Conservation (phyloP, 2,888 invertebrate species). For the Drosophila colorata region DNA sequence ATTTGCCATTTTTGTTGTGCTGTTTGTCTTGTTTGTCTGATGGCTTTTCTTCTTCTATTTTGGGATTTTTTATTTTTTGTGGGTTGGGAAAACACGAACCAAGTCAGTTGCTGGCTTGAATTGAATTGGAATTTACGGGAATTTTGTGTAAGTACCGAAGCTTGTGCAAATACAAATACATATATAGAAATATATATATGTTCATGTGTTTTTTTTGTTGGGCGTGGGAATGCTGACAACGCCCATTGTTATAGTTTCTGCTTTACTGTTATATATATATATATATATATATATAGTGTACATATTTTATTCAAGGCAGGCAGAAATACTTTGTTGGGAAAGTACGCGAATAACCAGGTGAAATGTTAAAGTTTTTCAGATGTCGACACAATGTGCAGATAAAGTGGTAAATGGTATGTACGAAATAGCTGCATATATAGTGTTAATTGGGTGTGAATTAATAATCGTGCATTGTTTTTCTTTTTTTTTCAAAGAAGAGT, state of each 20-base stretch:
- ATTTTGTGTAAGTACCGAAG: slow-evolving; percentile 31
- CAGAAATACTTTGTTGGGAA: slow-evolving; percentile 52
- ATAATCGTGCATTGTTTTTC: slow-evolving; percentile 24
- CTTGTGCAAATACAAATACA: slow-evolving; percentile 8
- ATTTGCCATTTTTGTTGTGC: slow-evolving; percentile 4
- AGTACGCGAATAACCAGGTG: slow-evolving; percentile 55
- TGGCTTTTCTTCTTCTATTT: slow-evolving; percentile 13
- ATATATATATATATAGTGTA: neutral
- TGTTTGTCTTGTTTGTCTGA: slow-evolving; percentile 20
- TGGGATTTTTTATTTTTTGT: slow-evolving; percentile 18
- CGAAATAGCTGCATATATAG: slow-evolving; percentile 15
- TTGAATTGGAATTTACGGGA: slow-evolving; percentile 71
- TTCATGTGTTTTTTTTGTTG: slow-evolving; percentile 38
- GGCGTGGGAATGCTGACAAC: slow-evolving; percentile 64
- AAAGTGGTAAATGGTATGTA: slow-evolving; percentile 22
- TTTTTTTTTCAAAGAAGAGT: neutral
- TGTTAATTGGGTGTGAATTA: slow-evolving; percentile 44
- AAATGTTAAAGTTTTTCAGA: slow-evolving; percentile 43
- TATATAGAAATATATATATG: slow-evolving; percentile 13
- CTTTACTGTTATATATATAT: slow-evolving; percentile 18
- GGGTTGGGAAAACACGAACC: slow-evolving; percentile 79
- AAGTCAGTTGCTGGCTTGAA: slow-evolving; percentile 49
- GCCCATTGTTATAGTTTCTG: slow-evolving; percentile 47
- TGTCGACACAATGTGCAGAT: slow-evolving; percentile 51
- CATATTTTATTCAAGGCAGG: slow-evolving; percentile 56